Evolutionary conservation across 2,797 vertebrate genomes (phyloP).

Genomic region (Rhyacichthys aspro): DNA sequence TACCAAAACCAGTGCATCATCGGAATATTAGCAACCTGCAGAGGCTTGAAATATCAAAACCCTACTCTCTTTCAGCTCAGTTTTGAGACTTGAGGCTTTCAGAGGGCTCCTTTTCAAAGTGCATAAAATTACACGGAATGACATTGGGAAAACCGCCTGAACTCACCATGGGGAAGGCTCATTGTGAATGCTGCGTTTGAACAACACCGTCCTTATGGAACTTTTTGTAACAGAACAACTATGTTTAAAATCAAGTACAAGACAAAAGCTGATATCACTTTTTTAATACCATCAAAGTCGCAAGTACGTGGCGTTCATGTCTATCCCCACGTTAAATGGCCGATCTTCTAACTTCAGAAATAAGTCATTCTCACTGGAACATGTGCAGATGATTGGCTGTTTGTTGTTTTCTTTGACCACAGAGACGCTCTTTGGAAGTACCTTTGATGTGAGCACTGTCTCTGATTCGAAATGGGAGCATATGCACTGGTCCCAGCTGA

Average conservation of each 20-base stretch:
- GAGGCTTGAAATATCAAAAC: constrained; percentile 20
- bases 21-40: not conserved
- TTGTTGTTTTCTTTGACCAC: constrained; percentile 72
- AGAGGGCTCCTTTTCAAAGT: constrained; percentile 23
- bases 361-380: constrained; percentile 61
- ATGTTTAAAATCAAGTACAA: constrained; percentile 30
- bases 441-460: constrained; percentile 77
- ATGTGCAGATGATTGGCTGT: constrained; percentile 59
- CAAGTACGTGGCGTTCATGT: not conserved
- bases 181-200: constrained; percentile 19
- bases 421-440: constrained; percentile 61
- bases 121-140: constrained; percentile 28
- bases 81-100: constrained; percentile 20
- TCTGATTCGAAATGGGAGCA: constrained; percentile 75
- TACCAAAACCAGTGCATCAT: not conserved
- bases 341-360: constrained; percentile 57
- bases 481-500: constrained; percentile 60
- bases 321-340: constrained; percentile 21
- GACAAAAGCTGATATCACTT: constrained; percentile 33
- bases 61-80: constrained; percentile 7
- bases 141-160: constrained; percentile 9
- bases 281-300: constrained; percentile 60
- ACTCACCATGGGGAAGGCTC: constrained; percentile 11
- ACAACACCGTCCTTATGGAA: constrained; percentile 11
- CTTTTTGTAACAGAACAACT: constrained; percentile 12